Evolutionary conservation across 2,113 vertebrate species (phyloP).

Genomic region (Chloropsis cyanopogon): DNA sequence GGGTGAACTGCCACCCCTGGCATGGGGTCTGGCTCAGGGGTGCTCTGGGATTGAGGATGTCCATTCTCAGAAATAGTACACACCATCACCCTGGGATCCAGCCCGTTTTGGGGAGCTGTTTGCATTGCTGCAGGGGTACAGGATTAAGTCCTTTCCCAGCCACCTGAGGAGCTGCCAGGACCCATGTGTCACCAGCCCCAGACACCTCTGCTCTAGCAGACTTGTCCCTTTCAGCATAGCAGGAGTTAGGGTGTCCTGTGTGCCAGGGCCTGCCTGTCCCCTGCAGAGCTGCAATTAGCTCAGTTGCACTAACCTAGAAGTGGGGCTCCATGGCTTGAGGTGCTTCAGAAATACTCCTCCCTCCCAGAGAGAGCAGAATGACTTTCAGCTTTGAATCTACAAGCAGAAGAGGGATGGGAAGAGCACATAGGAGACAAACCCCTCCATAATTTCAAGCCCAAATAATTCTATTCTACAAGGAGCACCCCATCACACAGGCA

Average conservation of each 20-base stretch:
- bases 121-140: background rate
- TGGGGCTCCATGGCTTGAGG: background rate
- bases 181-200: background rate
- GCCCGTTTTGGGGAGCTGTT: background rate
- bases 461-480: background rate
- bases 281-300: background rate
- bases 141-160: background rate
- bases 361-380: background rate
- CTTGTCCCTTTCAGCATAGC: background rate
- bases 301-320: background rate
- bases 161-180: background rate
- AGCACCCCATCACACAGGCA: background rate
- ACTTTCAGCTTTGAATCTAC: background rate
- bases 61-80: background rate
- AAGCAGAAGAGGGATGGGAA: background rate
- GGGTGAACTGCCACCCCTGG: rapidly evolving
- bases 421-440: rapidly evolving
- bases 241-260: background rate
- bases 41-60: rapidly evolving
- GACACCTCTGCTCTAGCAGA: background rate
- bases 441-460: background rate
- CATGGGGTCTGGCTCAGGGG: background rate
- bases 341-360: background rate
- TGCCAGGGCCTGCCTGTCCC: background rate
- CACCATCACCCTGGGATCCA: background rate